phyloP scores from a whole-genome alignment of 2,888 invertebrate genomes.

The Eilema depressum region DNA sequence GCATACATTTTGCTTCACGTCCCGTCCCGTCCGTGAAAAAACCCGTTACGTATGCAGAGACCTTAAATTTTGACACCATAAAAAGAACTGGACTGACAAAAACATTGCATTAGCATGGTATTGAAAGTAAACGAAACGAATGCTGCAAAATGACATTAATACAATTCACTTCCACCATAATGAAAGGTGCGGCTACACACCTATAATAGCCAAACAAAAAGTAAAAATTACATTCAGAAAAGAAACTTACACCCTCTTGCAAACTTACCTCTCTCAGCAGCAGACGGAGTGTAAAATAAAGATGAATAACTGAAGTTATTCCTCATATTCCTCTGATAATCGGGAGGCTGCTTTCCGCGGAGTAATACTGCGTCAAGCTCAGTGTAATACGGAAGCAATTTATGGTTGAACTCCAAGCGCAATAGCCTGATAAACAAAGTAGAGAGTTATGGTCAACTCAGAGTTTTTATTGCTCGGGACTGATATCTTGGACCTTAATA shows the following conservation, averaged over 20 bases:
- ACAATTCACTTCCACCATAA: no score
- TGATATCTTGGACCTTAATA: no score
- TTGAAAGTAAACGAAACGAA: neutral
- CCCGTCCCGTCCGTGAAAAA: no score
- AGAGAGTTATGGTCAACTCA: neutral
- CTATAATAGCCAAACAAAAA: neutral
- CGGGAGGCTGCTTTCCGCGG: conserved; percentile 88
- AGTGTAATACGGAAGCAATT: conserved; percentile 93
- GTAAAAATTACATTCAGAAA: neutral
- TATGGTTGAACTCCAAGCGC: conserved; percentile 95
- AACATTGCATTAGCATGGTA: neutral
- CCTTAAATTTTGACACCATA: neutral
- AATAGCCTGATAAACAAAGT: conserved; percentile 87
- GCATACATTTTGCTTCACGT: no score
- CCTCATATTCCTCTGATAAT: conserved; percentile 58
- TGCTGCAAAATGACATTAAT: neutral
- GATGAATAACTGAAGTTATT: conserved; percentile 73
- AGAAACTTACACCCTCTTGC: neutral
- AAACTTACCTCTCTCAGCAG: conserved; percentile 71
- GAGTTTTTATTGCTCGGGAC: no score
- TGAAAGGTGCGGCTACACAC: neutral
- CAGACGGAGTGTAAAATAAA: conserved; percentile 65
- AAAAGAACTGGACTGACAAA: neutral
- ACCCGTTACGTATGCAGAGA: no score
- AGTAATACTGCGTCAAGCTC: conserved; percentile 95